phyloP scores from a whole-genome alignment of 2,888 invertebrate species.

The Drosophila anomelani region DNA sequence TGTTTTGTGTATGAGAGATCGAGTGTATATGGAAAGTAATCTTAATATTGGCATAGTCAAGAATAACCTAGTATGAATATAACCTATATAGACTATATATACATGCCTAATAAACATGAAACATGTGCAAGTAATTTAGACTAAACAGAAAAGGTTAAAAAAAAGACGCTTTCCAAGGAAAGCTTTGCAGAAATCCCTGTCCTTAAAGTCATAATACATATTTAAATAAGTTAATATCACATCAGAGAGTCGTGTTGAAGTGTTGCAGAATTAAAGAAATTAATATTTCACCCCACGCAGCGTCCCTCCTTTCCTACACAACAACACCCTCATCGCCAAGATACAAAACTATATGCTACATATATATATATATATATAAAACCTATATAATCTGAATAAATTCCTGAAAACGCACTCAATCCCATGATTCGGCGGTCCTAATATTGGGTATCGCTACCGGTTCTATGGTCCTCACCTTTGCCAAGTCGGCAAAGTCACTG shows the following conservation, averaged over 20 bases:
- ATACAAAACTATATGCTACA: constrained; percentile 42
- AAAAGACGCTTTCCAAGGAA: constrained; percentile 3
- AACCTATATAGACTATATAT: constrained; percentile 35
- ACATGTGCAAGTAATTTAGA: constrained; percentile 32
- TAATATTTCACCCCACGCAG: constrained; percentile 12
- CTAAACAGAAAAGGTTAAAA: neutral
- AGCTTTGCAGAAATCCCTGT: constrained; percentile 4
- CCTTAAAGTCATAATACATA: constrained; percentile 15
- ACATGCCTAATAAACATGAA: constrained; percentile 45
- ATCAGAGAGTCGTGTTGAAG: constrained; percentile 31
- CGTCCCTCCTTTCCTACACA: neutral
- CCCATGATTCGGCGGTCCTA: constrained; percentile 52
- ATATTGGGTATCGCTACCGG: constrained; percentile 1
- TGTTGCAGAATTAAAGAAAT: constrained; percentile 15
- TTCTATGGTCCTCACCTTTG: constrained; percentile 54
- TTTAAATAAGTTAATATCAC: constrained; percentile 39
- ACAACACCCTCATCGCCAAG: constrained; percentile 42
- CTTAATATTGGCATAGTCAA: constrained; percentile 49
- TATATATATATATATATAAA: constrained; percentile 39
- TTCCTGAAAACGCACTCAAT: constrained; percentile 50
- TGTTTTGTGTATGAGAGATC: constrained; percentile 32
- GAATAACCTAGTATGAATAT: constrained; percentile 44
- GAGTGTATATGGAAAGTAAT: constrained; percentile 37
- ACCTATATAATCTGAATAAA: constrained; percentile 51
- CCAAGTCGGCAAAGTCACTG: constrained; percentile 81